Base-by-base conservation (phyloP, 2,888 invertebrate genomes). In the Drosophila diplacantha region DNA sequence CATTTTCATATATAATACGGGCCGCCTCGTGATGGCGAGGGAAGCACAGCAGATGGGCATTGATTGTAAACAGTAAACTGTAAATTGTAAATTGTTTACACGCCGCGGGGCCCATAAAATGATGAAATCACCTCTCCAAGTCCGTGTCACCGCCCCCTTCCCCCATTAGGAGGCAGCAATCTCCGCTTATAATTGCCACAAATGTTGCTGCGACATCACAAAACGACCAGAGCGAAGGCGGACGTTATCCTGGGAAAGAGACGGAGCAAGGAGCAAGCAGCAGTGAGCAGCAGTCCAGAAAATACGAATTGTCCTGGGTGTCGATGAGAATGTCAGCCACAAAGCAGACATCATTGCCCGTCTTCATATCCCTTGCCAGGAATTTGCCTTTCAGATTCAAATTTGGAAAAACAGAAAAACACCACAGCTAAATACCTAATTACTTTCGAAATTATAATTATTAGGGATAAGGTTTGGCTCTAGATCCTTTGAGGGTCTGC, bases 31-130 rank as follows among this genome's bases (percentile, higher is more conserved):
- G 22, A 5, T 22, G 22, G 22, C 22, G 22, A 5, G 22, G 22
- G 22, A 22, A 22, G 22, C 50, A 44, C 70, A 60, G 67, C 81
- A 78, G 73, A 51, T 54, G 58, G 52, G 66, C 74, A 73, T 73
- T 69, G 72, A 77, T 77, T 76, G 78, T 68, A 69, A 79, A 75
- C 74, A 76, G 76, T 38, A 74, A 74, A 62, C 50, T 74, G 81
- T 74, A 69, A 74, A 74, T 77, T 76, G 78, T 47, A 81, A 78
- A 66, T 60, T 80, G 83, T 78, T 83, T 83, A 74, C 81, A 56
- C 49, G 62, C 83, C 70, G 58, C 73, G 55, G 51, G 80, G 32
- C 54, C 59, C 66, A 59, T 66, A 56, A 60, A 57, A 56, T 55
- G 46, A 52, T 60, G 49, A 60, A 57, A 46, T 57, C 46, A 46